A percentile compares a stretch with the other conserved stretches of the same genome.
Evolutionary conservation across 2,797 vertebrate genomes (phyloP).

Genomic region (Spizella passerina): DNA sequence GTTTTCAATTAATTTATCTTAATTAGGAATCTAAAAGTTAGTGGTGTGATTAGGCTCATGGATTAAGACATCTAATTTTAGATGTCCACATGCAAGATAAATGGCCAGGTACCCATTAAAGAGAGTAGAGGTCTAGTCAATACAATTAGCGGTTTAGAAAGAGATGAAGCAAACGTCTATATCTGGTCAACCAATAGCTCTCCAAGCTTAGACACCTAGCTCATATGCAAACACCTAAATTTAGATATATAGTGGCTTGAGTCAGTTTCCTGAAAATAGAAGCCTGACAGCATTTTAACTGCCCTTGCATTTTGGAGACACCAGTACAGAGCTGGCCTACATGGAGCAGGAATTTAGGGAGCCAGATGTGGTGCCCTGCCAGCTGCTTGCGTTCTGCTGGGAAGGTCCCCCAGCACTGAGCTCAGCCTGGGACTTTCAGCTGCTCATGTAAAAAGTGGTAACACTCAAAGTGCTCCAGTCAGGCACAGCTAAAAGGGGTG

Average conservation of each 20-base stretch:
- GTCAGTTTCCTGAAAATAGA: constrained; percentile 44
- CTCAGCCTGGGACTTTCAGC: neutral
- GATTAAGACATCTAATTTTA: constrained; percentile 37
- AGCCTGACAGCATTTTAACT: neutral
- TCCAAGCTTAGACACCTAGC: neutral
- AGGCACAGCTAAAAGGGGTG: neutral
- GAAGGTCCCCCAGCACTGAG: neutral
- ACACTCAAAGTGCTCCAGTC: neutral
- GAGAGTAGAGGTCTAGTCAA: constrained; percentile 25
- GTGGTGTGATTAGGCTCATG: neutral
- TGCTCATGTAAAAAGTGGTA: neutral
- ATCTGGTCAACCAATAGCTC: constrained; percentile 26
- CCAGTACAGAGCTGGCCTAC: fast-evolving
- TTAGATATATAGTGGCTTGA: constrained; percentile 16
- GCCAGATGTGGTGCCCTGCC: too few relatives aligned
- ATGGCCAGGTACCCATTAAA: constrained; percentile 12
- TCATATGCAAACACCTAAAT: constrained; percentile 29
- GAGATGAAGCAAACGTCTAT: constrained; percentile 31
- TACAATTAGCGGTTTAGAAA: constrained; percentile 50
- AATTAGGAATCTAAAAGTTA: constrained; percentile 24
- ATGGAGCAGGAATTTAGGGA: neutral
- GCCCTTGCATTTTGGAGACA: neutral
- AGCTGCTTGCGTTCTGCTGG: neutral
- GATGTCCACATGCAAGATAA: neutral
- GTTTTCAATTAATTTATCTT: constrained; percentile 16